These are phyloP conservation scores for Melanotaenia boesemani DNA, from an alignment of 2,797 vertebrate genomes.

Conservation along the genomic window DNA sequence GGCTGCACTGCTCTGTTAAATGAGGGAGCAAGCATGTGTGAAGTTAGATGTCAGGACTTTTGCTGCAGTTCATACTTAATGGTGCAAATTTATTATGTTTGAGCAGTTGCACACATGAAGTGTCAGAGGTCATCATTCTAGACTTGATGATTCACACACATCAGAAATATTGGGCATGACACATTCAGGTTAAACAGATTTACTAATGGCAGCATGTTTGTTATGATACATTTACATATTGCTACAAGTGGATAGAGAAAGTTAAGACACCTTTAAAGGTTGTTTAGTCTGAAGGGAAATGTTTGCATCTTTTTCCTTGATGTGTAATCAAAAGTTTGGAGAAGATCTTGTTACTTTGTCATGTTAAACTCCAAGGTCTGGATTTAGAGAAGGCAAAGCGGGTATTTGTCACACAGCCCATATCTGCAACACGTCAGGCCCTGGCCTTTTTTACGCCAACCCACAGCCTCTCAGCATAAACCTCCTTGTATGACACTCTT, in stretches of 20 bases:
- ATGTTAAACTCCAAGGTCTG: conserved; percentile 35
- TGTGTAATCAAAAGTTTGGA: conserved; percentile 48
- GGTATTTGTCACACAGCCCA: conserved; percentile 50
- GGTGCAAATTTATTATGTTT: conserved; percentile 44
- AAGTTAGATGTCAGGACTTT: conserved; percentile 40
- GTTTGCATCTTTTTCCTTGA: conserved; percentile 13
- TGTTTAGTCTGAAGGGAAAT: conserved; percentile 48
- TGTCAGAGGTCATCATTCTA: conserved; percentile 32
- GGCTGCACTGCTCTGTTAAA: conserved; percentile 20
- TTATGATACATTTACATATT: conserved; percentile 23
- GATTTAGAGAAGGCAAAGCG: conserved; percentile 53
- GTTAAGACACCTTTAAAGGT: conserved; percentile 36
- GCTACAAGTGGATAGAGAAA: conserved; percentile 22
- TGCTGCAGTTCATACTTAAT: conserved; percentile 31
- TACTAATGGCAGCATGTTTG: conserved; percentile 18
- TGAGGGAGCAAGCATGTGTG: conserved; percentile 39
- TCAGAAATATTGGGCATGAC: conserved; percentile 13
- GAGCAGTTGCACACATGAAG: conserved; percentile 36
- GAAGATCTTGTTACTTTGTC: conserved; percentile 49
- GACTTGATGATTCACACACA: conserved; percentile 22
- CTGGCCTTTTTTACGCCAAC: conserved; percentile 61
- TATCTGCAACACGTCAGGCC: conserved; percentile 56
- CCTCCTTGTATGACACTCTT: conserved; percentile 37
- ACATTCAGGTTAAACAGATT: conserved; percentile 17
- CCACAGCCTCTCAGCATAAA: conserved; percentile 41